Conservation (phyloP, 2,888 invertebrate genomes). For the Sicus ferrugineus region DNA sequence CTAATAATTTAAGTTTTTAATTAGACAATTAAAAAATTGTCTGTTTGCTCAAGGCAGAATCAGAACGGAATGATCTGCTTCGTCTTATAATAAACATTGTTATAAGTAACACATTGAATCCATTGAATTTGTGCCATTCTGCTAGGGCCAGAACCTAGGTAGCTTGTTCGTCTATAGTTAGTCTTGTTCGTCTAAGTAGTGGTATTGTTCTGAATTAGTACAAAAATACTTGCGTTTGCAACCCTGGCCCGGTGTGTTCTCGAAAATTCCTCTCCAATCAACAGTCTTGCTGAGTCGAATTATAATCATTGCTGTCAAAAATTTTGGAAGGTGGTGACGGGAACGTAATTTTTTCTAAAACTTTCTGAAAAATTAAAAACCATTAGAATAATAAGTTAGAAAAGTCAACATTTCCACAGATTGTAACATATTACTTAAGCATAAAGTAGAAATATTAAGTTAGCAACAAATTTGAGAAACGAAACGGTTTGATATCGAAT, state of each 20-base stretch:
- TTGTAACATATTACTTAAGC: not conserved
- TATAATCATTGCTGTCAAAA: constrained; percentile 11
- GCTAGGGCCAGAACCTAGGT: no score
- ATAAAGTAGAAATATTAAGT: not conserved
- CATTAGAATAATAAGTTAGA: not conserved
- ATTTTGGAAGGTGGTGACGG: not conserved
- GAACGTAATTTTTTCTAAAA: constrained; percentile 21
- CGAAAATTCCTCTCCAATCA: constrained; percentile 16
- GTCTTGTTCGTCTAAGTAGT: no score
- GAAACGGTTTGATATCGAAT: not conserved
- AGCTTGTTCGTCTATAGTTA: no score
- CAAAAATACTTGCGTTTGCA: no score
- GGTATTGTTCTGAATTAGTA: no score
- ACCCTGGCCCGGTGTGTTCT: constrained; percentile 20
- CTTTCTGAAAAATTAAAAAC: not conserved
- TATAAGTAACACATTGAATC: no score
- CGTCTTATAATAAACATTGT: no score
- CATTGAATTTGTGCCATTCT: no score
- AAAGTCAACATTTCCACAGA: not conserved
- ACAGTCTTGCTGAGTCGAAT: not conserved
- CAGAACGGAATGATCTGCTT: no score
- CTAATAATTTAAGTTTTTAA: no score
- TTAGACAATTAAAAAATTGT: no score
- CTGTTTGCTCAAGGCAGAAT: no score
- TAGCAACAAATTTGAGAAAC: not conserved